These are phyloP conservation scores for Harpagus bidentatus DNA, from an alignment of 2,113 vertebrate species.

Conservation along the genomic window DNA sequence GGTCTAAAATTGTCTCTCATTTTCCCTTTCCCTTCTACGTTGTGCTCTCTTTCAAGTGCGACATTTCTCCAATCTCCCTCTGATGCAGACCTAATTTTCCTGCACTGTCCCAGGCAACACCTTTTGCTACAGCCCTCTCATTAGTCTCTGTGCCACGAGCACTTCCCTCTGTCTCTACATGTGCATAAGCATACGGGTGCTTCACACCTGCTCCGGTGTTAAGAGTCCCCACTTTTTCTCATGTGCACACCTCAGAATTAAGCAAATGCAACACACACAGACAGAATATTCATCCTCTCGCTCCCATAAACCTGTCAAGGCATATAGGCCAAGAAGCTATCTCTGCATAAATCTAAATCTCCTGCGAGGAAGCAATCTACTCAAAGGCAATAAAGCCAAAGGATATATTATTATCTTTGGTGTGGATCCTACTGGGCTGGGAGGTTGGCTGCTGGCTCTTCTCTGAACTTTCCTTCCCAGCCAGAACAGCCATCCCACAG, in stretches of 20 bases:
- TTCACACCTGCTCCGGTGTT: background rate
- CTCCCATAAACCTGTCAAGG: slow-evolving; percentile 60
- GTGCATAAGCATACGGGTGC: background rate
- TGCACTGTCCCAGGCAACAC: background rate
- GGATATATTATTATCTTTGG: slow-evolving; percentile 63
- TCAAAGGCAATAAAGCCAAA: slow-evolving; percentile 60
- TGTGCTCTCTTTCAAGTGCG: background rate
- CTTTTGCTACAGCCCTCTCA: background rate
- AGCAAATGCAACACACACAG: slow-evolving; percentile 22
- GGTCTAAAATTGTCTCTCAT: background rate
- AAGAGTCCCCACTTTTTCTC: background rate
- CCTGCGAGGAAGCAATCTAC: slow-evolving; percentile 56
- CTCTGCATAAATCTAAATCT: slow-evolving; percentile 58
- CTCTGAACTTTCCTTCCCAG: slow-evolving; percentile 51
- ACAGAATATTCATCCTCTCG: slow-evolving; percentile 38
- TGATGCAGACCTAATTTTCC: background rate
- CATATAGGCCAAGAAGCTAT: slow-evolving; percentile 49
- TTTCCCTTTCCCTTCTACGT: background rate
- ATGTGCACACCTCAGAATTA: slow-evolving; percentile 44
- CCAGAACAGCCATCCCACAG: slow-evolving; percentile 53
- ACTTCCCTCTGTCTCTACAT: background rate
- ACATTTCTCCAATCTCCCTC: background rate
- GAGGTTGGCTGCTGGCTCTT: slow-evolving; percentile 52
- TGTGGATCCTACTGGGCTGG: slow-evolving; percentile 58
- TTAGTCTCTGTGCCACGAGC: background rate